phyloP scores from a whole-genome alignment of 2,113 vertebrate genomes.

The Opisthocomus hoazin region DNA sequence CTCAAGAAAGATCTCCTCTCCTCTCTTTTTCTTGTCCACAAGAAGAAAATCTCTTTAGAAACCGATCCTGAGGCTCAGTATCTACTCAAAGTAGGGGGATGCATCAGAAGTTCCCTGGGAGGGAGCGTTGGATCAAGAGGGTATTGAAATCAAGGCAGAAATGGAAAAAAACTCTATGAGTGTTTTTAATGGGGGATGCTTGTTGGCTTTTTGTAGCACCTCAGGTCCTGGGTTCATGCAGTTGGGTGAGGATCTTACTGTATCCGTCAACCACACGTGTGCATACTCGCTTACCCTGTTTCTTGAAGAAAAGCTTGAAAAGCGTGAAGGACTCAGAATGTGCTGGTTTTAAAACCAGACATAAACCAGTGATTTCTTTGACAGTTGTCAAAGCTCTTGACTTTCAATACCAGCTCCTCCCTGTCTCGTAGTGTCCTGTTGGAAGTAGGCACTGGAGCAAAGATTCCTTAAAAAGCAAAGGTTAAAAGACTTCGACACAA shows the following conservation, averaged over 20 bases:
- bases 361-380: not conserved
- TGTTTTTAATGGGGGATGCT: not conserved
- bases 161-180: not conserved
- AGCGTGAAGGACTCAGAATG: not conserved
- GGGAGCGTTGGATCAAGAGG: not conserved
- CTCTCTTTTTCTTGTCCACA: not conserved
- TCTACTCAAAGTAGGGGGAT: not conserved
- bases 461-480: not conserved
- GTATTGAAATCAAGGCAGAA: not conserved
- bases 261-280: not conserved
- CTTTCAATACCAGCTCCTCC: not conserved
- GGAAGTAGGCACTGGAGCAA: not conserved
- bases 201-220: not conserved
- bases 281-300: not conserved
- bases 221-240: not conserved
- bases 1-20: not conserved
- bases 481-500: not conserved
- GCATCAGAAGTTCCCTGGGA: not conserved
- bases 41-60: not conserved
- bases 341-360: not conserved
- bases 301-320: not conserved
- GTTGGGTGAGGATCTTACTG: not conserved
- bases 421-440: no score
- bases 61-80: not conserved
- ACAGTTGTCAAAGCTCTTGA: not conserved